phyloP scores from a whole-genome alignment of 2,888 invertebrate genomes.

The Noctua janthina region DNA sequence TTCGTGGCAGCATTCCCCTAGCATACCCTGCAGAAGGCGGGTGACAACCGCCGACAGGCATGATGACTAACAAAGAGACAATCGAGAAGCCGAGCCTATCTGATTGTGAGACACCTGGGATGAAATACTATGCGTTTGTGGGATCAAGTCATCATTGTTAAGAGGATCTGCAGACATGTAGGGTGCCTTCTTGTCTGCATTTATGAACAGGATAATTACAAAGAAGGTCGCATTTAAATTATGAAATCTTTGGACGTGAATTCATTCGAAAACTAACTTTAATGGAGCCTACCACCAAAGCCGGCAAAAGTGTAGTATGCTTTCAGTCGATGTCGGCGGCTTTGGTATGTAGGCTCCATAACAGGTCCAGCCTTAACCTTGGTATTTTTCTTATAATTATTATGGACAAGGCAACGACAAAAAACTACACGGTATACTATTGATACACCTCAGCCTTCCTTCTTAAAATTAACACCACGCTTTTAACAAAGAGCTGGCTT shows the following conservation, averaged over 20 bases:
- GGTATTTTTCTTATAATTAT: neutral
- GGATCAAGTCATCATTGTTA: slow-evolving; percentile 49
- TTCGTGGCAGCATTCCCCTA: slow-evolving; percentile 22
- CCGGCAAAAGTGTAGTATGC: neutral
- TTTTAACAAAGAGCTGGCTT: no score
- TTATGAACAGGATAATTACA: neutral
- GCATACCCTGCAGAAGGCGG: slow-evolving; percentile 50
- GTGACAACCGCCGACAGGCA: slow-evolving; percentile 61
- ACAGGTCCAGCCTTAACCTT: neutral
- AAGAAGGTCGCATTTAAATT: neutral
- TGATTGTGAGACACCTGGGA: slow-evolving; percentile 59
- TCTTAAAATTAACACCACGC: no score
- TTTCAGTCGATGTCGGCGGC: neutral
- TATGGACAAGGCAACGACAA: neutral
- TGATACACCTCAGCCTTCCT: neutral
- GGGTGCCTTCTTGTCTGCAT: neutral
- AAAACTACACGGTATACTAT: neutral
- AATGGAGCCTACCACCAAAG: neutral
- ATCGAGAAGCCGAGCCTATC: slow-evolving; percentile 55
- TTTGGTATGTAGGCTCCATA: neutral
- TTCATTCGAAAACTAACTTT: neutral
- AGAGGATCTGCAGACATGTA: neutral
- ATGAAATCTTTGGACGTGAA: neutral
- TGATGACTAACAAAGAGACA: slow-evolving; percentile 66
- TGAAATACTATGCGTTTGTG: slow-evolving; percentile 49